Base-by-base conservation (phyloP, 53 echinoderm and acorn worm species). In the Stichopus horrens region DNA sequence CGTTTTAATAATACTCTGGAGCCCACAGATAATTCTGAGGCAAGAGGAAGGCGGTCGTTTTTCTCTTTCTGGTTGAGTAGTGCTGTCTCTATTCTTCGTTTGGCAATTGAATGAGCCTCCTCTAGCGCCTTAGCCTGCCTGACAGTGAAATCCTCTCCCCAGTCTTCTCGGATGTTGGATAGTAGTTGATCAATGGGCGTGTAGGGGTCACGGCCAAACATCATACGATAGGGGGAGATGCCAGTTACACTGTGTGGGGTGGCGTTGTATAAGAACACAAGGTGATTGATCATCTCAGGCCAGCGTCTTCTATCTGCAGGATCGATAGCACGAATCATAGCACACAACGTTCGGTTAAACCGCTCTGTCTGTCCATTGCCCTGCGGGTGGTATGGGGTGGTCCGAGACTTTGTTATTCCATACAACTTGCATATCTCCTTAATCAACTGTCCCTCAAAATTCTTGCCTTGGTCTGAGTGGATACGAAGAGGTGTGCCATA, bases 171-270 rank as follows among this genome's bases (percentile, higher is more conserved):
- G 4, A 76, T 56, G 7, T 88, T 78, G 22, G 54, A 20, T 19
- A 88, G 58, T 19, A 87, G 74, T 8, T 91, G 91, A 66, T 91
- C 91, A 54, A 91, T 21, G 79, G 91, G 51, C 4, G 86, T 55
- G 5, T 14, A 66, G 0, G 91, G 88, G 53, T 88, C 88, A 0
- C 88, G 53, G 0, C 91, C 91, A 80, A 59, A 88, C 74, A 88
- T 22, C 4, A 91, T 7, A 1, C 73, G 73, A 71, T 75, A 91
- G 7, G 91, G 88, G 21, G 91, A 57, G n/a, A 88, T 58, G 1
- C 83, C 90, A 53, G 91, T 91, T 0, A 77, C 23, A 77, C 86
- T 63, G 68, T 92, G 89, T 37, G 89, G 89, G 0, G 92, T 92
- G 13, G 52, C 82, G 65, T 92, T 92, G 55, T 92, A 87, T 4